Percentiles rank a stretch among this genome's conserved stretches.
Evolutionary conservation across 2,797 vertebrate species (phyloP).

Genomic region (Anguilla marmorata): DNA sequence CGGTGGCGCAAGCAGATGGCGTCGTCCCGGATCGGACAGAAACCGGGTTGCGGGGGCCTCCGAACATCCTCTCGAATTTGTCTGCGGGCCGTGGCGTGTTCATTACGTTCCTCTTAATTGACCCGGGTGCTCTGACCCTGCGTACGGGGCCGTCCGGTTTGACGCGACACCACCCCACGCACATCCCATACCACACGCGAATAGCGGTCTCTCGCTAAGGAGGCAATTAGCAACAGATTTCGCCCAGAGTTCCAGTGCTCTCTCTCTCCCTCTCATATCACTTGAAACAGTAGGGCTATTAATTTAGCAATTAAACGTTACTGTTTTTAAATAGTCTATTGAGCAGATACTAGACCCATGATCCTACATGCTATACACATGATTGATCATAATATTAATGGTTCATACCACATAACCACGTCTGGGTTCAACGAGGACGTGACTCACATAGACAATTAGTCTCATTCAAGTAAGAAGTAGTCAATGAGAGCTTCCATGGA

Average conservation of each 20-base stretch:
- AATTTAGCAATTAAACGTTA: not conserved
- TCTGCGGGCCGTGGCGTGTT: constrained; percentile 42
- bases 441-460: not conserved
- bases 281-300: not conserved
- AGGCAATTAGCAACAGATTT: not conserved
- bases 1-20: constrained; percentile 42
- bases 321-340: not conserved
- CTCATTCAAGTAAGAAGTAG: not conserved
- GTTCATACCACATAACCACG: not conserved
- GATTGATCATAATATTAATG: not conserved
- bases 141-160: constrained; percentile 60
- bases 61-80: constrained; percentile 47
- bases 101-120: constrained; percentile 47
- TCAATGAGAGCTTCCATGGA: not conserved
- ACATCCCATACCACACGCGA: constrained; percentile 61
- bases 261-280: not conserved
- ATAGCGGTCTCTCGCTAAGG: constrained; percentile 47
- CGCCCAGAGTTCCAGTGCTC: not conserved
- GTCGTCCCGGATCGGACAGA: constrained; percentile 33
- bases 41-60: constrained; percentile 53
- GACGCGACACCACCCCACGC: constrained; percentile 58
- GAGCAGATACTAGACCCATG: not conserved
- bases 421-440: not conserved
- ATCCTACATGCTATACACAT: constrained; percentile 2
- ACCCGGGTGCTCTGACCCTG: constrained; percentile 70